Evolutionary conservation across 2,797 vertebrate genomes (phyloP).

Genomic region (Amphiprion clarkii): DNA sequence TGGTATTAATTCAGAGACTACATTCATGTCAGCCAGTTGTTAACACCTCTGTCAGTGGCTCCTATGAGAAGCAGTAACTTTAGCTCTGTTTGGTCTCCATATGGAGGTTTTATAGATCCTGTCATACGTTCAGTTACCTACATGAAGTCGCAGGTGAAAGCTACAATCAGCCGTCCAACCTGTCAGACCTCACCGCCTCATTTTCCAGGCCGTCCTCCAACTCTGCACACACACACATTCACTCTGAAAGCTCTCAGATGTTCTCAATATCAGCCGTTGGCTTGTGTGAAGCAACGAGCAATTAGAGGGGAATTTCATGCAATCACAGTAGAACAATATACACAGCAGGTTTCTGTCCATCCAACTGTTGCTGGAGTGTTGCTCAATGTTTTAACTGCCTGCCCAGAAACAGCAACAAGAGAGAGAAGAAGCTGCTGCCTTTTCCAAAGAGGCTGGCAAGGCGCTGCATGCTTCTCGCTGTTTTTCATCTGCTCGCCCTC

Average conservation of each 20-base stretch:
- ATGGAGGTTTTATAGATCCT: slow-evolving; percentile 44
- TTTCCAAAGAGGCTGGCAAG: slow-evolving; percentile 46
- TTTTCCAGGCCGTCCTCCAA: slow-evolving; percentile 69
- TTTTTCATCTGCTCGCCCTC: slow-evolving; percentile 53
- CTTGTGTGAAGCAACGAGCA: slow-evolving; percentile 59
- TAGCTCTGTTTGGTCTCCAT: slow-evolving; percentile 8
- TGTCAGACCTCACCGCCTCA: slow-evolving; percentile 48
- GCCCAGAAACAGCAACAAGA: slow-evolving; percentile 45
- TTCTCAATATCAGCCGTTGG: slow-evolving; percentile 70
- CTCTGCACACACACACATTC: slow-evolving; percentile 7
- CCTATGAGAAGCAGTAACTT: not conserved
- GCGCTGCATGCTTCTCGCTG: slow-evolving; percentile 36
- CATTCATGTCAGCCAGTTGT: not conserved
- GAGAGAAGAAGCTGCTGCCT: slow-evolving; percentile 52
- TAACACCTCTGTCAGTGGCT: slow-evolving; percentile 5
- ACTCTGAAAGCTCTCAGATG: slow-evolving; percentile 68
- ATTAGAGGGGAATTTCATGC: slow-evolving; percentile 75
- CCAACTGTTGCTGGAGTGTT: slow-evolving; percentile 73
- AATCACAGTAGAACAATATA: slow-evolving; percentile 78
- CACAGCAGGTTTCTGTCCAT: slow-evolving; percentile 68
- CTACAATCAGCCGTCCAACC: slow-evolving; percentile 45
- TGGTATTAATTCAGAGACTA: not conserved
- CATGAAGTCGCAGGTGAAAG: slow-evolving; percentile 57
- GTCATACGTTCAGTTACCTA: slow-evolving; percentile 61
- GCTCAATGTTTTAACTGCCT: slow-evolving; percentile 59